Evolutionary conservation across 1,140 invertebrate genomes (phyloP), one percentile per base, ranked within the genome.

Genomic region (Cyphomyrmex costatus): DNA sequence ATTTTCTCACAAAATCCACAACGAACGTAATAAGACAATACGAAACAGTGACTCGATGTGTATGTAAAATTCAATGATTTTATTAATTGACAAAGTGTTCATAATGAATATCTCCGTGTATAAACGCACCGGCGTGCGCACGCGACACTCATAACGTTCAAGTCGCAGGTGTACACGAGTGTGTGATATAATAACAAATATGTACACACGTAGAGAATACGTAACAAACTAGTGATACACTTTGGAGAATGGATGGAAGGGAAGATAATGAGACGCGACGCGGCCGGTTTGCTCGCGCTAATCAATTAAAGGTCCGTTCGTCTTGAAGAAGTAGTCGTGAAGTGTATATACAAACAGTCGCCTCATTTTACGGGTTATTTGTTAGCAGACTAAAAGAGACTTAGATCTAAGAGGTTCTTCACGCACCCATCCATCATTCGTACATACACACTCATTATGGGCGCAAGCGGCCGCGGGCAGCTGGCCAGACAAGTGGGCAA

Each of bases 21-120:
- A 61, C 24, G 36, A 82, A 70, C 46, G 68, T 56, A 83, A 60
- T 49, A 21, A 73, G 79, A 74, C 68, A 33, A 73, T 68, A 82
- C 51, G 84, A 21, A 82, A 74, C 51, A 78, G 66, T 86, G 73
- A 88, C 76, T 85, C 79, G 66, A 85, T 91, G 49, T 91, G 49
- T 85, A 80, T 90, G 78, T 93, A 93, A 95, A 94, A 94, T 95
- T 94, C 92, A 94, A 94, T 95, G 91, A 88, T 94, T 95, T 94
- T 94, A 95, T 95, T 95, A 95, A 95, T 95, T 95, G 94, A 95
- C 94, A 94, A 95, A 95, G 94, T 94, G 93, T 95, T 95, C 91
- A 95, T 95, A 95, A 94, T 95, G 93, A 94, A 94, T 95, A 94
- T 94, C 94, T 91, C 90, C 87, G 93, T 92, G 89, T 94, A 63